phyloP scores from a whole-genome alignment of 2,113 vertebrate genomes.

The Burhinus bistriatus region DNA sequence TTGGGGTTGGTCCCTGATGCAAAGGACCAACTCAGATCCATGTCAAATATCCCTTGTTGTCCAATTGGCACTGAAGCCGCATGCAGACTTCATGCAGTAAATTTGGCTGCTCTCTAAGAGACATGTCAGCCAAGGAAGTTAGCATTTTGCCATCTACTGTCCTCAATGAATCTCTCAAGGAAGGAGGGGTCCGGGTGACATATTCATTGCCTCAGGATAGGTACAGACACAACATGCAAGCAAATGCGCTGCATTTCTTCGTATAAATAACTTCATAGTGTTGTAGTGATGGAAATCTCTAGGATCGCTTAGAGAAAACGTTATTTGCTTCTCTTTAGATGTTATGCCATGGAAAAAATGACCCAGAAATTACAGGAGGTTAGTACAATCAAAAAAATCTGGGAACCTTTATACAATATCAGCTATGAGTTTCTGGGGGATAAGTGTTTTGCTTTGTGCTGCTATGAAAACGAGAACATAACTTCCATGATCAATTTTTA shows the following conservation, averaged over 20 bases:
- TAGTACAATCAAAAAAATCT: neutral
- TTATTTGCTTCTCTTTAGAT: neutral
- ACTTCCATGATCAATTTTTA: neutral
- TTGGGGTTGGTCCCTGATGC: accelerated
- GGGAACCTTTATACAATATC: neutral
- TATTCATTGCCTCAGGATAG: neutral
- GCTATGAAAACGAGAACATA: neutral
- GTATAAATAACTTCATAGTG: neutral
- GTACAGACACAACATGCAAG: neutral
- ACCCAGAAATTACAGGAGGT: neutral
- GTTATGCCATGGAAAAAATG: neutral
- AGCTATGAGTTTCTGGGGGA: neutral
- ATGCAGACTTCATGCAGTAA: neutral
- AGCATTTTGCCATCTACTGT: constrained; percentile 17
- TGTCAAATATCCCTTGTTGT: neutral
- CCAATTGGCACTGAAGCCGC: neutral
- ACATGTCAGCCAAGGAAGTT: neutral
- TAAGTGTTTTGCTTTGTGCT: neutral
- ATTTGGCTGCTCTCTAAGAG: neutral
- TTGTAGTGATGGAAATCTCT: neutral
- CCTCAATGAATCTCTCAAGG: neutral
- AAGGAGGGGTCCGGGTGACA: neutral
- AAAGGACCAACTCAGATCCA: neutral
- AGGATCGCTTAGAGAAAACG: neutral
- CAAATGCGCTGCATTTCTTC: neutral